A percentile compares a stretch with the other conserved stretches of the same genome.
Conservation (phyloP, 2,113 vertebrate genomes). For the Thymallus thymallus region DNA sequence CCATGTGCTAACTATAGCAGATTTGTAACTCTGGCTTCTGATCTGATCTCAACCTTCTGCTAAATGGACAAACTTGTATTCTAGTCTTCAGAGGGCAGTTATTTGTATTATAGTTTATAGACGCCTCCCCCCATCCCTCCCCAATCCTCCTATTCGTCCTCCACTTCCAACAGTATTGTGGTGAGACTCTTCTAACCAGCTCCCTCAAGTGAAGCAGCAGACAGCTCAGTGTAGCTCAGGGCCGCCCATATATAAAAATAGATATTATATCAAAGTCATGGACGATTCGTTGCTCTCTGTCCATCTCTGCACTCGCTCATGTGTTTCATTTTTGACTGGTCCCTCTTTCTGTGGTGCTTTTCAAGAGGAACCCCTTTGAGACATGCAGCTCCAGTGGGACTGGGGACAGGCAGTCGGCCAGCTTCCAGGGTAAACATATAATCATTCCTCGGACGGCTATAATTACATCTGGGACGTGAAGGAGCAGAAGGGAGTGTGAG, state of each 20-base stretch:
- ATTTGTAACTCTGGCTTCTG: no score
- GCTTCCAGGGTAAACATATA: constrained; percentile 87
- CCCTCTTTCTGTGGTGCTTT: constrained; percentile 67
- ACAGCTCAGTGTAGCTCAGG: constrained; percentile 32
- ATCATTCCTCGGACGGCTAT: constrained; percentile 84
- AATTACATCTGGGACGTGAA: constrained; percentile 81
- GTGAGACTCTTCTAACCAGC: constrained; percentile 36
- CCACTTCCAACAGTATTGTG: not conserved
- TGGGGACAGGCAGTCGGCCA: constrained; percentile 82
- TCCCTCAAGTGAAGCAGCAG: constrained; percentile 32
- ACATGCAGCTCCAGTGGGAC: constrained; percentile 63
- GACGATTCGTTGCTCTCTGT: constrained; percentile 4
- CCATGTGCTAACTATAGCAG: constrained; percentile 10
- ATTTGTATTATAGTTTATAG: constrained; percentile 32
- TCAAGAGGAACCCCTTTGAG: constrained; percentile 73
- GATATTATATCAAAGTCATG: constrained; percentile 45
- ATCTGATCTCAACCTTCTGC: constrained; percentile 5
- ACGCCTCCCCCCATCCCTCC: constrained; percentile 29
- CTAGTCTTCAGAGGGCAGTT: constrained; percentile 42
- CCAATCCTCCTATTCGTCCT: constrained; percentile 7
- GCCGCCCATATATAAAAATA: constrained; percentile 41
- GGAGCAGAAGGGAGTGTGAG: constrained; percentile 71
- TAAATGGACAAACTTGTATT: constrained; percentile 46
- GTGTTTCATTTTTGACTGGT: constrained; percentile 25
- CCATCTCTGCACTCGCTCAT: constrained; percentile 36